These are phyloP conservation scores for Andrena cerasifolii DNA, from an alignment of 1,140 invertebrate genomes.

Conservation along the genomic window DNA sequence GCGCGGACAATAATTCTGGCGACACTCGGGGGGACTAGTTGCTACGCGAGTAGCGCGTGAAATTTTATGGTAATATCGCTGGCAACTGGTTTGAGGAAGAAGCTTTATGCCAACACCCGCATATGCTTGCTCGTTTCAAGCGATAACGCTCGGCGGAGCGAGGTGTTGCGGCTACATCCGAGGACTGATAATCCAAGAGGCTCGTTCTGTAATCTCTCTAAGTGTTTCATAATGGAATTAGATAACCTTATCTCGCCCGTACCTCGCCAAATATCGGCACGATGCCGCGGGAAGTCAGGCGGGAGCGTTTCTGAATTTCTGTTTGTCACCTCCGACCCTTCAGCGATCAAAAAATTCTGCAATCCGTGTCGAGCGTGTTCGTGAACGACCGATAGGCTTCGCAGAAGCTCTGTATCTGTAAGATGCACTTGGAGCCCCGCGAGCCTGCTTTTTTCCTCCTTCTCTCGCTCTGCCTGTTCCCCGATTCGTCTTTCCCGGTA, in stretches of 20 bases:
- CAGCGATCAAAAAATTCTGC: too few relatives aligned
- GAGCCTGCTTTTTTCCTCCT: not conserved
- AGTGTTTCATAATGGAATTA: not conserved
- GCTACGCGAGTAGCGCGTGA: not conserved
- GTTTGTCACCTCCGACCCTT: not conserved
- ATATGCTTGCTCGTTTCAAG: not conserved
- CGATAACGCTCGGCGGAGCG: slow-evolving; percentile 7
- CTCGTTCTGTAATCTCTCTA: not conserved
- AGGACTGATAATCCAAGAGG: not conserved
- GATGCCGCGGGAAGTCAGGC: too few relatives aligned
- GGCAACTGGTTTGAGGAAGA: not conserved
- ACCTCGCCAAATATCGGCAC: too few relatives aligned
- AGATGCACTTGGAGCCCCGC: slow-evolving; percentile 8
- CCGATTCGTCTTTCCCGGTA: not conserved
- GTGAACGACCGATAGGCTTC: slow-evolving; percentile 52
- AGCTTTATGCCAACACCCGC: not conserved
- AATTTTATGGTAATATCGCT: not conserved
- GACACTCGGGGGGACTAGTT: too few relatives aligned
- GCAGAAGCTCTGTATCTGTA: slow-evolving; percentile 43
- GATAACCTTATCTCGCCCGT: too few relatives aligned
- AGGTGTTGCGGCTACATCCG: not conserved
- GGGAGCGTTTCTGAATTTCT: too few relatives aligned
- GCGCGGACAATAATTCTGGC: too few relatives aligned
- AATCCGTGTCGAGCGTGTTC: slow-evolving; percentile 15
- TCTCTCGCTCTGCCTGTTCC: not conserved